A percentile compares a stretch with the other conserved stretches of the same genome.
Conservation (phyloP, 2,113 vertebrate genomes). For the Amphiprion ocellaris region DNA sequence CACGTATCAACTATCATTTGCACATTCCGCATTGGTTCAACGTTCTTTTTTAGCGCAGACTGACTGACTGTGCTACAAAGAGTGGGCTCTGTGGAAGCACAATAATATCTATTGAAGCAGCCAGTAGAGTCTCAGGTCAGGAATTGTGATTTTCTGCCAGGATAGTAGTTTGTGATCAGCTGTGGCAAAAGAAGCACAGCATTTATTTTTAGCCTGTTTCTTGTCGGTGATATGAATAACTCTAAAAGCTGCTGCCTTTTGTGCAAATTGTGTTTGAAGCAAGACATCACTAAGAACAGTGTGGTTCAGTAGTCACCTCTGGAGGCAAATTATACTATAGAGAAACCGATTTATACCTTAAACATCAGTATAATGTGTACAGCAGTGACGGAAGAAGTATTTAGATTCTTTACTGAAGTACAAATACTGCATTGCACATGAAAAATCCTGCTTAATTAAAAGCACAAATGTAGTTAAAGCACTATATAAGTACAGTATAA, state of each 20-base stretch:
- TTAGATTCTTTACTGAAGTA: no score
- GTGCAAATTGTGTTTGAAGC: slow-evolving; percentile 40
- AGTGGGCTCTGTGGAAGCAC: slow-evolving; percentile 4
- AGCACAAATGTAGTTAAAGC: no score
- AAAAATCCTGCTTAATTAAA: no score
- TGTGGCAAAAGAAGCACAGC: slow-evolving; percentile 35
- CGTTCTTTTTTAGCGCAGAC: slow-evolving; percentile 20
- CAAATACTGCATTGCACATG: no score
- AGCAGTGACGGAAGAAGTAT: background rate
- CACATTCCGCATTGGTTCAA: background rate
- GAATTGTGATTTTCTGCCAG: slow-evolving; percentile 33
- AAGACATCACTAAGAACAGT: slow-evolving; percentile 13
- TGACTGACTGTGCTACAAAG: background rate
- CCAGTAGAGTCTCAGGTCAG: slow-evolving; percentile 42
- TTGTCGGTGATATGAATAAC: slow-evolving; percentile 63
- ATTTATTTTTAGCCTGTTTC: slow-evolving; percentile 67
- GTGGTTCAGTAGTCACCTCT: slow-evolving; percentile 6
- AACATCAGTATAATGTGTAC: background rate
- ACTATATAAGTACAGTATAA: no score
- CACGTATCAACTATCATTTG: background rate
- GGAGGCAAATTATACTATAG: background rate
- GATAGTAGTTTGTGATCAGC: slow-evolving; percentile 51
- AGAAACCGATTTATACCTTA: background rate
- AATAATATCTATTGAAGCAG: slow-evolving; percentile 38
- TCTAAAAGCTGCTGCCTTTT: slow-evolving; percentile 44